These are phyloP conservation scores for Lepidurus apus DNA, from an alignment of 1,140 invertebrate species.

Conservation along the genomic window DNA sequence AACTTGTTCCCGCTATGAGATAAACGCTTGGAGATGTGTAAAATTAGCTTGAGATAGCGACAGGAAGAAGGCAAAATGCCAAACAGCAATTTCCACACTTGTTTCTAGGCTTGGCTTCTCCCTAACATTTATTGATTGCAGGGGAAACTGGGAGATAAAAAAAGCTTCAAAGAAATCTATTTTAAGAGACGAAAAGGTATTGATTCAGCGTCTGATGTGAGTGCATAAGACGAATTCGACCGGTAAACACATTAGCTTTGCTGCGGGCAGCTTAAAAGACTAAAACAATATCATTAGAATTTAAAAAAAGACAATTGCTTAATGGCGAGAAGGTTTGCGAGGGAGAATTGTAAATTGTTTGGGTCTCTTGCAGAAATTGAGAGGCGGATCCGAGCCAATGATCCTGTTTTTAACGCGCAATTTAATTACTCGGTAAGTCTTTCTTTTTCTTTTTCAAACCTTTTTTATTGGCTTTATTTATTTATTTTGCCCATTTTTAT, in stretches of 20 bases:
- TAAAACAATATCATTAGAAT: not conserved
- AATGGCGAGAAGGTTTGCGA: not conserved
- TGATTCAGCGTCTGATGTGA: not conserved
- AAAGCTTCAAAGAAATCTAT: slow-evolving; percentile 28
- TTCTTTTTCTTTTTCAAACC: not conserved
- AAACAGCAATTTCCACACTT: slow-evolving; percentile 20
- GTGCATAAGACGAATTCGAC: not conserved
- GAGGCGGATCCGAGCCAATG: slow-evolving; percentile 91
- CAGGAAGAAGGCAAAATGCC: not conserved
- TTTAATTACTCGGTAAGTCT: slow-evolving; percentile 98
- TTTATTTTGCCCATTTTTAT: not conserved
- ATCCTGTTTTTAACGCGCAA: slow-evolving; percentile 86
- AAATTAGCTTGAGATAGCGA: not conserved
- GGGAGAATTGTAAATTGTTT: slow-evolving; percentile 16
- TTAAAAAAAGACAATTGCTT: not conserved
- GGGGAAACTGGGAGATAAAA: slow-evolving; percentile 11
- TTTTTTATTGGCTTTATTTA: too few relatives aligned
- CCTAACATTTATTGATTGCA: slow-evolving; percentile 24
- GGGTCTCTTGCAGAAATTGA: slow-evolving; percentile 75
- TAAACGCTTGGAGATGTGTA: not conserved
- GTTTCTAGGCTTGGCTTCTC: slow-evolving; percentile 16
- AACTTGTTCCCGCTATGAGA: not conserved
- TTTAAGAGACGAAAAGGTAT: slow-evolving; percentile 29
- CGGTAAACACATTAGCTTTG: not conserved
- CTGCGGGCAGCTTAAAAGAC: not conserved